A percentile compares a stretch with the other conserved stretches of the same genome.
These are phyloP conservation scores for Drosophila seguyi DNA, from an alignment of 1,140 invertebrate species.

Conservation along the genomic window DNA sequence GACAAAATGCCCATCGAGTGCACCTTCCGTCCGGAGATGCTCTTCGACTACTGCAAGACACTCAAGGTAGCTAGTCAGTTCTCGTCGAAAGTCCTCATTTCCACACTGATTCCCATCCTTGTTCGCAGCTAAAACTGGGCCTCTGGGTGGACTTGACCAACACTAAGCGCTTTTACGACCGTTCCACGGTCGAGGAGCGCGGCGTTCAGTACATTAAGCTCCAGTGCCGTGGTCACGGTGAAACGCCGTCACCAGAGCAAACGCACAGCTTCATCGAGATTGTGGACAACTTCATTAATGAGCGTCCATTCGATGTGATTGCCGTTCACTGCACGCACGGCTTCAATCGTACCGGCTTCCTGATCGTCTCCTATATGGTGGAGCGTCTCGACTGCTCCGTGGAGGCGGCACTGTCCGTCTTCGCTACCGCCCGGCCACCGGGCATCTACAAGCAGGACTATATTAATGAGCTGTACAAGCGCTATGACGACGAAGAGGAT, in stretches of 20 bases:
- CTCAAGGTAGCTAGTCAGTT: constrained; percentile 87
- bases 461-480: constrained; percentile 89
- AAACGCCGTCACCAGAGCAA: constrained; percentile 92
- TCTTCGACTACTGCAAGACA: constrained; percentile 90
- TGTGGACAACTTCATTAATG: constrained; percentile 91
- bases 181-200: constrained; percentile 90
- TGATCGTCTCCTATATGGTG: constrained; percentile 96
- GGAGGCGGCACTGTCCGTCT: constrained; percentile 92
- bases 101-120: neutral
- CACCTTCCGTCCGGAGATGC: constrained; percentile 93
- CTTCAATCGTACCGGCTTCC: constrained; percentile 98
- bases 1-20: constrained; percentile 91
- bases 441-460: constrained; percentile 94
- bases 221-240: constrained; percentile 93
- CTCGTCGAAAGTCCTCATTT: neutral
- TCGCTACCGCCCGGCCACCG: constrained; percentile 90
- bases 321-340: constrained; percentile 99
- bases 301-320: constrained; percentile 92
- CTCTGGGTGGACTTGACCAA: constrained; percentile 99
- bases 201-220: constrained; percentile 94
- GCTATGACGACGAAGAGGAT: constrained; percentile 92
- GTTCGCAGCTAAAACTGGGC: constrained; percentile 91
- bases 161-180: constrained; percentile 96
- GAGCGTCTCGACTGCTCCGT: constrained; percentile 91
- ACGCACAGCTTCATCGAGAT: constrained; percentile 91